Evolutionary conservation across 2,113 vertebrate species (phyloP), one percentile per base, ranked within the genome.

Genomic region (Microtus pennsylvanicus): DNA sequence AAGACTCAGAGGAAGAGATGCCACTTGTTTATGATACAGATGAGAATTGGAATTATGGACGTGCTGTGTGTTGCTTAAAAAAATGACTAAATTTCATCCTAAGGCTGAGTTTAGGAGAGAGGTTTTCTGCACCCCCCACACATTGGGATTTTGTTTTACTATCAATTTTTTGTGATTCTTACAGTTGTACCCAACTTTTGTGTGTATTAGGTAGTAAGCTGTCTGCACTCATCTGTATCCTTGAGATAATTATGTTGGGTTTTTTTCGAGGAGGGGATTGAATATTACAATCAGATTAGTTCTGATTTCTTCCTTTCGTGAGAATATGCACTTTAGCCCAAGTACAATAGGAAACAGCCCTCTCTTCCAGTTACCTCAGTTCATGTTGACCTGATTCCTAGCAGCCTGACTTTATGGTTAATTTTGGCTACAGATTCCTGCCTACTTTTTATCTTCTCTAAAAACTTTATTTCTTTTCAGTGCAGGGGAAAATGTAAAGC

Each of bases 41-140:
- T 96, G 87, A 94, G 91, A 63, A 2, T 35, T 85, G 81, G 90
- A 94, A 74, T 92, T 95, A 89, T 87, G 74, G 47, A 28, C 35
- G 30, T 94, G 35, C 89, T 69, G 65, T 96, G 82, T 19, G 70
- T 65, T 92, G 74, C 96, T 47, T 97, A 95, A 97, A 94, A 95
- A 95, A 96, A 91, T 94, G 91, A 77, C 52, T 72, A 7, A 61
- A 70, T 87, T 77, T 90, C n/a, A 42, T 24, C 52, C 86, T 21
- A 24, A 75, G 80, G 13, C 61, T 65, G 63, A 26, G 26, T 65
- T 28, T 63, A 83, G n/a, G 22, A 88, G 28, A 83, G 69, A 10
- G 6, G 1, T 21, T 63, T 55, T 92, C 75, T 82, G 28, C 30
- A 16, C 19, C 19, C 14, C 7, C 8, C 14, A 24, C 35, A 16